A percentile compares a stretch with the other conserved stretches of the same genome.
These are phyloP conservation scores for Osmerus mordax DNA, from an alignment of 2,113 vertebrate genomes.

Conservation along the genomic window DNA sequence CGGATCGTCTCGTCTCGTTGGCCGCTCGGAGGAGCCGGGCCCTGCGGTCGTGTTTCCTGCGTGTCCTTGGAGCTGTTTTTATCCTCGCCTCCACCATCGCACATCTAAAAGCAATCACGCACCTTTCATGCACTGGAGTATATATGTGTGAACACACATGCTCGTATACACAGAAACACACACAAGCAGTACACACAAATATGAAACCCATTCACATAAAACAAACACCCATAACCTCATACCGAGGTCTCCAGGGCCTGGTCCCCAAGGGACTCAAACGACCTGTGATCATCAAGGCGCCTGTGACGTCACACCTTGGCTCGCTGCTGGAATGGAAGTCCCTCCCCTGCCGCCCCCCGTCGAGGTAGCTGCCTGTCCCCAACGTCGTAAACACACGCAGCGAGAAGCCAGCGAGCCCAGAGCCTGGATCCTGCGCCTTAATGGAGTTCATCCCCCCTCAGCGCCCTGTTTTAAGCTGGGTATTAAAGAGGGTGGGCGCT, in stretches of 20 bases:
- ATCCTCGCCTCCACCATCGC: background rate
- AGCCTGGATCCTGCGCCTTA: slow-evolving; percentile 20
- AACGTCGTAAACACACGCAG: slow-evolving; percentile 29
- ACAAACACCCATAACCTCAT: too few species aligned
- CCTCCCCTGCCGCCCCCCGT: slow-evolving; percentile 15
- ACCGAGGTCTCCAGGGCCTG: too few species aligned
- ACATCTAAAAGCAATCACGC: background rate
- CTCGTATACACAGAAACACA: slow-evolving; percentile 13
- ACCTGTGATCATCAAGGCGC: slow-evolving; percentile 26
- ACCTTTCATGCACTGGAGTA: background rate
- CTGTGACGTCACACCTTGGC: slow-evolving; percentile 12
- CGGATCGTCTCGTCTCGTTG: background rate
- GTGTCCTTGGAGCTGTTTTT: slow-evolving; percentile 1
- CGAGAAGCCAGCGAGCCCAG: slow-evolving; percentile 18
- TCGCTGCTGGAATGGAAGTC: slow-evolving; percentile 7
- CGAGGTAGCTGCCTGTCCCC: slow-evolving; percentile 23
- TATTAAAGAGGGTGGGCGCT: background rate
- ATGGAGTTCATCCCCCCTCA: slow-evolving; percentile 35
- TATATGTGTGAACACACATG: slow-evolving; percentile 4
- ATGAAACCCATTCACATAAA: too few species aligned
- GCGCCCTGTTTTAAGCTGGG: background rate
- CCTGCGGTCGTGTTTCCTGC: background rate
- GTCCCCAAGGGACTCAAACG: background rate
- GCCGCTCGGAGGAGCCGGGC: background rate
- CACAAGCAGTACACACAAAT: background rate